Evolutionary conservation across 2,888 invertebrate species (phyloP).

Genomic region (Melangyna quadrimaculata): DNA sequence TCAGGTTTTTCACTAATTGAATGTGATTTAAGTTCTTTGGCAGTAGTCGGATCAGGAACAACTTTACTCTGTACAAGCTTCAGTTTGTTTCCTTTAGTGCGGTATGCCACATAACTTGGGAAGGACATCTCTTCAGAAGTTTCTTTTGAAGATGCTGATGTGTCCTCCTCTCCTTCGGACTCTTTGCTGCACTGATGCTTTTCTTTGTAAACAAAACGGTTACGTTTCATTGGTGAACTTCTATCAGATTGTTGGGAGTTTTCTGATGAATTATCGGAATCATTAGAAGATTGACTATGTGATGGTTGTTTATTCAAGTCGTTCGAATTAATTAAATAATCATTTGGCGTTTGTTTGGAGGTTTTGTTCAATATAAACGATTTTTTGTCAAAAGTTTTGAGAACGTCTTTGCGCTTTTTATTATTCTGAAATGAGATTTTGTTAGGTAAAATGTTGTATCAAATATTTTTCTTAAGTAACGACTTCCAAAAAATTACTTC

Average conservation of each 20-base stretch:
- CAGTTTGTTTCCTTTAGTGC: neutral
- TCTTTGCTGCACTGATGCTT: neutral
- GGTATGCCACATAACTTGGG: neutral
- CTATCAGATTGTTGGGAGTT: neutral
- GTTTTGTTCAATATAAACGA: neutral
- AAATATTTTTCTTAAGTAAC: neutral
- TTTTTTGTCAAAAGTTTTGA: neutral
- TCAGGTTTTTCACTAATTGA: neutral
- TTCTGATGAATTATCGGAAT: neutral
- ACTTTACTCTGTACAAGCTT: neutral
- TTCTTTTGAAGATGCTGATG: neutral
- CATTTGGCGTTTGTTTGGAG: neutral
- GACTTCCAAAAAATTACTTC: neutral
- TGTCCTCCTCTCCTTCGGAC: neutral
- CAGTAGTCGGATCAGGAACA: no score
- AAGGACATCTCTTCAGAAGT: neutral
- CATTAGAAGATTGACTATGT: neutral
- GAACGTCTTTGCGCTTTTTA: constrained; percentile 1
- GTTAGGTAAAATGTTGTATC: neutral
- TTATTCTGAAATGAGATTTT: constrained; percentile 3
- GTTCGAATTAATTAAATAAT: neutral
- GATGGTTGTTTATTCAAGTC: neutral
- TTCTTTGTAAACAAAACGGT: no score
- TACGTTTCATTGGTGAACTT: neutral
- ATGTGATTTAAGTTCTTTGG: neutral